A percentile compares a stretch with the other conserved stretches of the same genome.
Evolutionary conservation across 2,797 vertebrate species (phyloP).

Genomic region (Botia kubotai): DNA sequence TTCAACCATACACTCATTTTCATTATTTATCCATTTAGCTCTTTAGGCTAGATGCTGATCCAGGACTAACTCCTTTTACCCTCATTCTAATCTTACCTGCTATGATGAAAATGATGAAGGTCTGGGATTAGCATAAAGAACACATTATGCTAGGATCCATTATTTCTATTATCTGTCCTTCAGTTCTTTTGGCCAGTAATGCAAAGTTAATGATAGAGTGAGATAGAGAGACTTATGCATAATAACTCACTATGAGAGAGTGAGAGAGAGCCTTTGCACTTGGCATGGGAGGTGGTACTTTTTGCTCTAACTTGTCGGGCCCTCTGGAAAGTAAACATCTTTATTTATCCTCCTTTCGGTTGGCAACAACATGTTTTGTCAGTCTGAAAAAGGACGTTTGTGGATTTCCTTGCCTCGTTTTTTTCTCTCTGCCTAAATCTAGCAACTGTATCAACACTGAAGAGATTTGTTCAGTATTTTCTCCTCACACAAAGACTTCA

Average conservation of each 20-base stretch:
- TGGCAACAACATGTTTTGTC: conserved; percentile 19
- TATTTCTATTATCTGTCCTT: neutral
- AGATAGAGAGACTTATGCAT: neutral
- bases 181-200: neutral
- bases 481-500: neutral
- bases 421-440: neutral
- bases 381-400: conserved; percentile 12
- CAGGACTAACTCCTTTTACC: conserved; percentile 12
- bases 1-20: conserved; percentile 68
- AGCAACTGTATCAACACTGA: neutral
- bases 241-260: neutral
- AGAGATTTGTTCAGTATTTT: neutral
- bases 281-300: neutral
- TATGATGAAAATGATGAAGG: conserved; percentile 3
- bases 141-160: neutral
- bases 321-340: conserved; percentile 23
- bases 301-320: conserved; percentile 4
- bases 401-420: conserved; percentile 12
- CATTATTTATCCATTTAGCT: conserved; percentile 76
- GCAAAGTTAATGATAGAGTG: neutral
- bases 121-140: conserved; percentile 12
- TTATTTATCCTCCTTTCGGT: conserved; percentile 14
- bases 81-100: conserved; percentile 9
- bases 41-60: conserved; percentile 56
- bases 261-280: neutral